Base-by-base conservation (phyloP, 1,140 invertebrate genomes). In the Drosophila sechellia region DNA sequence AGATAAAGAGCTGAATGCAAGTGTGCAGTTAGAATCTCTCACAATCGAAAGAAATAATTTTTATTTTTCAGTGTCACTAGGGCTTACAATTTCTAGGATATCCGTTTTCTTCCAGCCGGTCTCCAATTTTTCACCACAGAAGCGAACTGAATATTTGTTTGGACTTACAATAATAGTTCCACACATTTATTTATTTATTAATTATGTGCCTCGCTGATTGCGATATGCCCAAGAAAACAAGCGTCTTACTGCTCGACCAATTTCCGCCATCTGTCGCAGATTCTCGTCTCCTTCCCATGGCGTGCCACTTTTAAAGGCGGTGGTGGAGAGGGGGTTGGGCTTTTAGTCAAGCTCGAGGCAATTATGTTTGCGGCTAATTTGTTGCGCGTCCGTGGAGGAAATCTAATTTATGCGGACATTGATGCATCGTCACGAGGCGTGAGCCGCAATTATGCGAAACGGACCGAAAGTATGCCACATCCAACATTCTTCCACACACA, bases 351-450 rank as follows among this genome's bases (percentile, higher is more conserved):
- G 35, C 61, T 50, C 63, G 22, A 60, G 70, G 70, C 48, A 73
- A 73, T 73, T 73, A 73, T 72, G 68, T 73, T 72, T 73, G 66
- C 68, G 70, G 70, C 68, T 71, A 73, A 61, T 73, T 73, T 73
- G 70, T 54, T 52, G 39, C 27, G 35, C 35, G 55, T 17, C n/a
- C 12, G 15, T 31, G 40, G 25, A 46, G 22, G 15, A 52, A 72
- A 72, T 72, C 27, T 50, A 60, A 73, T 73, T 53, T 73, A 61
- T 72, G 65, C 69, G 49, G 70, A 73, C 71, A 74, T 75, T 75
- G 71, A 75, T 70, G 63, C 66, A 70, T 70, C 50, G 64, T 43
- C 50, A 39, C 15, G 64, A 20, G 34, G 35, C 66, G 46, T 69
- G 66, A 22, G 60, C 45, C 31, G 39, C 52, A 39, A 58, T 59